Evolutionary conservation across 2,888 invertebrate species (phyloP).

Genomic region (Eristalis intricaria): DNA sequence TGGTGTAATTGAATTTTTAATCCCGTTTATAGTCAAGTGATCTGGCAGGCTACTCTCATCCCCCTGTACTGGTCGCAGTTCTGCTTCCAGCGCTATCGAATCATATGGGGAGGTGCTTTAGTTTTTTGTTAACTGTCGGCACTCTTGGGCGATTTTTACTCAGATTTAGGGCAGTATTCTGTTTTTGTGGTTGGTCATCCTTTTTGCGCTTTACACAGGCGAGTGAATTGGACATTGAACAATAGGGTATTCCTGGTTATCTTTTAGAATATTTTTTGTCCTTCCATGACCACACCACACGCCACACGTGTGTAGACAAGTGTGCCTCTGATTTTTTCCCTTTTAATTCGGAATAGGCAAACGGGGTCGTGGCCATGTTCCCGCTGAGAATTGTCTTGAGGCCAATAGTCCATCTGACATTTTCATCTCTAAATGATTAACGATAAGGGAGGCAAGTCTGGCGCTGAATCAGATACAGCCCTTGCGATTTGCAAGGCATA

Average conservation of each 20-base stretch:
- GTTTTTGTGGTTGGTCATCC: constrained; percentile 24
- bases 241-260: background rate
- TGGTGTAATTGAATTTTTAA: constrained; percentile 81
- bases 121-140: background rate
- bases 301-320: background rate
- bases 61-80: background rate
- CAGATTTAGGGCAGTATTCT: background rate
- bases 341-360: too few species aligned
- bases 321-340: too few species aligned
- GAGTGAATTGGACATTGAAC: constrained; percentile 20
- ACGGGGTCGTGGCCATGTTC: too few species aligned
- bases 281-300: background rate
- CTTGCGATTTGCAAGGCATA: background rate
- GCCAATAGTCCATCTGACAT: too few species aligned
- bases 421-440: too few species aligned
- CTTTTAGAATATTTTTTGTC: background rate
- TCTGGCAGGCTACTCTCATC: constrained; percentile 67
- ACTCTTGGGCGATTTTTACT: background rate
- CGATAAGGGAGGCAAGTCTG: too few species aligned
- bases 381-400: too few species aligned
- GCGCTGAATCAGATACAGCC: background rate
- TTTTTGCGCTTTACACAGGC: constrained; percentile 12
- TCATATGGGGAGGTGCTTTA: background rate
- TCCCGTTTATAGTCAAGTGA: constrained; percentile 81
- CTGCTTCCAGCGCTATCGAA: background rate